Percentiles rank a stretch among this genome's conserved stretches.
These are phyloP conservation scores for Turritopsis dohrnii DNA, from an alignment of 30 jellyfish, hydroid and myxozoan genomes.

Conservation along the genomic window DNA sequence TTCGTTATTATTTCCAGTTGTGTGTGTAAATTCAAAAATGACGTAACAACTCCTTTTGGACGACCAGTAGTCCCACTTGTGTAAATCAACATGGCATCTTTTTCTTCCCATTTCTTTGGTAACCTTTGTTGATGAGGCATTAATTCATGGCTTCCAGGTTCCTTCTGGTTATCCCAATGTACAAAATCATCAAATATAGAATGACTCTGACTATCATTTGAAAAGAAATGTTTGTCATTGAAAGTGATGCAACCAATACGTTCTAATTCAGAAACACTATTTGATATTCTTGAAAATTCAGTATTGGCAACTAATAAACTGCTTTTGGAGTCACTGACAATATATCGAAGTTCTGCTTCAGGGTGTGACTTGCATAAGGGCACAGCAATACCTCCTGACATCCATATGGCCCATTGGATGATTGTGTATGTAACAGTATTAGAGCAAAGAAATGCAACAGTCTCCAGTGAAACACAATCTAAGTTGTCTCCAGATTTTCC, in stretches of 20 bases:
- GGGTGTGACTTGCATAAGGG: constrained; percentile 19
- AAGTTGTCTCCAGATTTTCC: not conserved
- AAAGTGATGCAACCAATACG: not conserved
- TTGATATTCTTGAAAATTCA: not conserved
- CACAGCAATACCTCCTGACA: constrained; percentile 27
- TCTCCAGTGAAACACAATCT: not conserved
- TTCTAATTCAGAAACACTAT: not conserved
- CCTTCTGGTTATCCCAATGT: not conserved
- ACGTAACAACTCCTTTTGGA: constrained; percentile 61
- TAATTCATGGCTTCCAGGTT: not conserved
- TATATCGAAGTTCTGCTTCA: not conserved
- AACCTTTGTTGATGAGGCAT: not conserved
- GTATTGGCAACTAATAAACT: not conserved
- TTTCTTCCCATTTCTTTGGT: constrained; percentile 25
- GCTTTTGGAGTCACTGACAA: not conserved
- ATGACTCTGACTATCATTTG: not conserved
- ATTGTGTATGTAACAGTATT: not conserved
- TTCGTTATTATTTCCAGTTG: not conserved
- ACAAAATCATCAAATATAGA: not conserved
- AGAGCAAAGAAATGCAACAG: constrained; percentile 22
- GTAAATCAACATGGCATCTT: constrained; percentile 60
- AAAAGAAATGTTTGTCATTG: not conserved
- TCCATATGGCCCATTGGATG: constrained; percentile 28
- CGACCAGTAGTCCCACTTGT: constrained; percentile 93
- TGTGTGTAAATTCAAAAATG: constrained; percentile 11